phyloP scores from a whole-genome alignment of 2,888 invertebrate genomes.

The Pandemis heparana region DNA sequence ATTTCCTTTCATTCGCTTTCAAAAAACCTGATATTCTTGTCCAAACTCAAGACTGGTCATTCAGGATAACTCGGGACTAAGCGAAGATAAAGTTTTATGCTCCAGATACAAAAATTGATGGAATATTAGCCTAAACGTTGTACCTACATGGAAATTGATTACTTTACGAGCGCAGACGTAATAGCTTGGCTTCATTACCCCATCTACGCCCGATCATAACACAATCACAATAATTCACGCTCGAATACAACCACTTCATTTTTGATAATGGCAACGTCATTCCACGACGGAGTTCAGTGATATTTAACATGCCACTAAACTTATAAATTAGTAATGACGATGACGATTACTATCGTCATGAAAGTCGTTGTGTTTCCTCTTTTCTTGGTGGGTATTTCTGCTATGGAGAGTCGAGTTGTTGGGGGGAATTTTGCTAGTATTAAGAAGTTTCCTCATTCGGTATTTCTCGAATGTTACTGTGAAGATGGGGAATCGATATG shows the following conservation, averaged over 20 bases:
- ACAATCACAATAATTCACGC: conserved; percentile 7
- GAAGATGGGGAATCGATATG: conserved; percentile 13
- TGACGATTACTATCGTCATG: neutral
- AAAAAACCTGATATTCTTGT: too few species aligned
- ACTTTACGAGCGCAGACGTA: neutral
- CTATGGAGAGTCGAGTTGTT: conserved; percentile 11
- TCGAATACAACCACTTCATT: neutral
- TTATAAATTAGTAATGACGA: neutral
- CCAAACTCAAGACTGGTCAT: too few species aligned
- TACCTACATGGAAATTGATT: neutral
- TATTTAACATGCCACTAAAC: neutral
- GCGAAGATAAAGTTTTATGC: too few species aligned
- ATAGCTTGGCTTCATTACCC: neutral
- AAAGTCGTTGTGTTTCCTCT: neutral
- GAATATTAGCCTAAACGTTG: neutral
- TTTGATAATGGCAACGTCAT: neutral
- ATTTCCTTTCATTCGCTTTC: too few species aligned
- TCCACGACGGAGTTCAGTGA: neutral
- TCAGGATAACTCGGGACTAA: too few species aligned
- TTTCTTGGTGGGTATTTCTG: neutral
- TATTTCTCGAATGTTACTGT: conserved; percentile 4
- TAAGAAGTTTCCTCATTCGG: conserved; percentile 24
- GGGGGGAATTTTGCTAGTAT: conserved; percentile 21
- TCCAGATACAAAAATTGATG: neutral
- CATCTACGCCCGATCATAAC: neutral